phyloP scores from a whole-genome alignment of 2,797 vertebrate genomes.

The Artibeus jamaicensis region DNA sequence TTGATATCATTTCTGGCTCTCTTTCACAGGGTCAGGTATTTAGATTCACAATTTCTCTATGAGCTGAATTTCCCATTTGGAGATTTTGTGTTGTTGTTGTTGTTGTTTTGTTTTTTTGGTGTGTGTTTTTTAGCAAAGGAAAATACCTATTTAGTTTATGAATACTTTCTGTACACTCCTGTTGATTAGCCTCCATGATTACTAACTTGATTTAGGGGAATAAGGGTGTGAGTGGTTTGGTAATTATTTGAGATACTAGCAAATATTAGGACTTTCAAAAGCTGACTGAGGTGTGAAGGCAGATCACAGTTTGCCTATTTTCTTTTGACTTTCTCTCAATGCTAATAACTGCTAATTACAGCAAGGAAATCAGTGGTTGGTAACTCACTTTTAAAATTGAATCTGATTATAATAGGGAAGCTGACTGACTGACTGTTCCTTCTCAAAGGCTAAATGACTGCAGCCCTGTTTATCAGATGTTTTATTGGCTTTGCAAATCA shows the following conservation, averaged over 20 bases:
- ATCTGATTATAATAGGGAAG: neutral
- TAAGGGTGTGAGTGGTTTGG: neutral
- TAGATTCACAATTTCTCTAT: neutral
- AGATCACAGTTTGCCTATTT: constrained; percentile 43
- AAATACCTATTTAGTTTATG: constrained; percentile 51
- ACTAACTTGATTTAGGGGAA: constrained; percentile 72
- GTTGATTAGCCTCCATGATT: constrained; percentile 75
- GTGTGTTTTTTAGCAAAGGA: constrained; percentile 33
- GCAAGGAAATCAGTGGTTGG: constrained; percentile 36
- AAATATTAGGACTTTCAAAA: constrained; percentile 68
- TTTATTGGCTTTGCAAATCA: constrained; percentile 25
- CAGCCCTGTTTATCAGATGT: neutral
- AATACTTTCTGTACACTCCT: constrained; percentile 62
- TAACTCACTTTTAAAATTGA: constrained; percentile 37
- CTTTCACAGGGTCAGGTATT: neutral
- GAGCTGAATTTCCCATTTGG: neutral
- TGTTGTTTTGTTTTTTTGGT: neutral
- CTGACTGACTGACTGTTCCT: neutral
- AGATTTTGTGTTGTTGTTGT: no score
- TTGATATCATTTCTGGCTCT: neutral
- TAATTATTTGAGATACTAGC: constrained; percentile 80
- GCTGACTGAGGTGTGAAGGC: constrained; percentile 29
- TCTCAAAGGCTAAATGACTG: constrained; percentile 39
- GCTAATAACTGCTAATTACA: constrained; percentile 64
- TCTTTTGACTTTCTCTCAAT: constrained; percentile 57